A percentile compares a stretch with the other conserved stretches of the same genome.
These are phyloP conservation scores for Epinephelus lanceolatus DNA, from an alignment of 2,113 vertebrate genomes.

Conservation along the genomic window DNA sequence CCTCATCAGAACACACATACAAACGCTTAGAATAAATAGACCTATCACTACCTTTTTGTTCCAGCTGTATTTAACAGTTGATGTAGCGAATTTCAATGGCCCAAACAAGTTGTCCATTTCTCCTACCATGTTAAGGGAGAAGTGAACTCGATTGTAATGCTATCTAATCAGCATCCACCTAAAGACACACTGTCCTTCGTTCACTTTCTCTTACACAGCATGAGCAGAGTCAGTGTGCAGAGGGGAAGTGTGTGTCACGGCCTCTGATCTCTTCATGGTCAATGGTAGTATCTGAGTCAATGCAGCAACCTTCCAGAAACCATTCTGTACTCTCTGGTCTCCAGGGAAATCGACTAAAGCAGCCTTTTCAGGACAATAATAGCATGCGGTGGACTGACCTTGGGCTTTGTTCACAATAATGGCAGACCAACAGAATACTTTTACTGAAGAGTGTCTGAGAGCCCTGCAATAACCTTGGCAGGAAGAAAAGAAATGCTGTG, in stretches of 20 bases:
- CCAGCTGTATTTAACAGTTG: conserved; percentile 8
- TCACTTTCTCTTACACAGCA: conserved; percentile 13
- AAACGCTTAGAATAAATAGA: background rate
- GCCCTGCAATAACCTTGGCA: background rate
- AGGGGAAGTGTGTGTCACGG: conserved; percentile 17
- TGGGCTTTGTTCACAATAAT: conserved; percentile 54
- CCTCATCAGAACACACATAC: background rate
- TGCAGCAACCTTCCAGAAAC: conserved; percentile 41
- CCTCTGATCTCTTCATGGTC: conserved; percentile 34
- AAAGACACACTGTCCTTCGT: background rate
- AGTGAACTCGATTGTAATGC: background rate
- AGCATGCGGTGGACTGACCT: conserved; percentile 53
- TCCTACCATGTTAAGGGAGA: too few species aligned
- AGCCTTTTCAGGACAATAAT: conserved; percentile 42
- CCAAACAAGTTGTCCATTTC: background rate
- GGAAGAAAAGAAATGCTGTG: background rate
- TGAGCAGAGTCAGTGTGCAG: background rate
- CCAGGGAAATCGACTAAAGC: conserved; percentile 49
- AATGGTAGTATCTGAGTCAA: conserved; percentile 32
- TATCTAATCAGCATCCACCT: conserved; percentile 42
- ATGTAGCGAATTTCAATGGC: background rate
- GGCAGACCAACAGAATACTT: conserved; percentile 18
- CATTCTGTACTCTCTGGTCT: conserved; percentile 33
- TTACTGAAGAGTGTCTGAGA: conserved; percentile 27
- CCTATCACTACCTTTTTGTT: background rate